These are phyloP conservation scores for Mastacembelus armatus DNA, from an alignment of 2,797 vertebrate species.

Conservation along the genomic window DNA sequence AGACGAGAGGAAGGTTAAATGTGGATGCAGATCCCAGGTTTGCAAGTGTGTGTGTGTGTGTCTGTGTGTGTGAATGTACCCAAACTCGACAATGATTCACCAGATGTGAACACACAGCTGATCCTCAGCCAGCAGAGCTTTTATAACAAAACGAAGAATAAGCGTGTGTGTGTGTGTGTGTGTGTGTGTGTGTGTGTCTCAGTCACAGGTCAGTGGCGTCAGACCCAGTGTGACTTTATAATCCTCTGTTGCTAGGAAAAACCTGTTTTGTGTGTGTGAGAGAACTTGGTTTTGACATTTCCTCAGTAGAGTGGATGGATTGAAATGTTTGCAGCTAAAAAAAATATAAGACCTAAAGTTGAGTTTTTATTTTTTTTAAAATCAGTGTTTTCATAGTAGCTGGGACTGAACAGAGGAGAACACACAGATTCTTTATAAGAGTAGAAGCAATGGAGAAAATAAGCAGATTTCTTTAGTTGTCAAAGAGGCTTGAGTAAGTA, in stretches of 20 bases:
- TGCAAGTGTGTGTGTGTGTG: background rate
- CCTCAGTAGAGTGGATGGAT: too few species aligned
- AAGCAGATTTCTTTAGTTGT: too few species aligned
- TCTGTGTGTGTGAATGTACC: background rate
- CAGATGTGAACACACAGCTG: constrained; percentile 30
- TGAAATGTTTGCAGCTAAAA: too few species aligned
- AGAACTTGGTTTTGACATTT: too few species aligned
- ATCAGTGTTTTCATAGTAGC: too few species aligned
- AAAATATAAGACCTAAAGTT: too few species aligned
- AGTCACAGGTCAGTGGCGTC: constrained; percentile 21
- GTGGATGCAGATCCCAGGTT: background rate
- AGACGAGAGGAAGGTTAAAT: constrained; percentile 13
- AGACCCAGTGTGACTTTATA: constrained; percentile 19
- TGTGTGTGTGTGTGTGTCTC: background rate
- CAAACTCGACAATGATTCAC: constrained; percentile 18
- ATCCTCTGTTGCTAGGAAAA: constrained; percentile 22
- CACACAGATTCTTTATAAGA: too few species aligned
- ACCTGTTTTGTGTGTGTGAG: constrained; percentile 2
- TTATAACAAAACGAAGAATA: constrained; percentile 9
- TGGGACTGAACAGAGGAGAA: too few species aligned
- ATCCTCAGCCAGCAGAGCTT: background rate
- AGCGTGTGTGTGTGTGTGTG: too few species aligned
- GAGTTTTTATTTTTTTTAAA: too few species aligned
- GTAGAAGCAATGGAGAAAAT: too few species aligned
- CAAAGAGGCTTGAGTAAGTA: too few species aligned